phyloP scores from a whole-genome alignment of 2,797 vertebrate genomes.

The Spatula versicolor region DNA sequence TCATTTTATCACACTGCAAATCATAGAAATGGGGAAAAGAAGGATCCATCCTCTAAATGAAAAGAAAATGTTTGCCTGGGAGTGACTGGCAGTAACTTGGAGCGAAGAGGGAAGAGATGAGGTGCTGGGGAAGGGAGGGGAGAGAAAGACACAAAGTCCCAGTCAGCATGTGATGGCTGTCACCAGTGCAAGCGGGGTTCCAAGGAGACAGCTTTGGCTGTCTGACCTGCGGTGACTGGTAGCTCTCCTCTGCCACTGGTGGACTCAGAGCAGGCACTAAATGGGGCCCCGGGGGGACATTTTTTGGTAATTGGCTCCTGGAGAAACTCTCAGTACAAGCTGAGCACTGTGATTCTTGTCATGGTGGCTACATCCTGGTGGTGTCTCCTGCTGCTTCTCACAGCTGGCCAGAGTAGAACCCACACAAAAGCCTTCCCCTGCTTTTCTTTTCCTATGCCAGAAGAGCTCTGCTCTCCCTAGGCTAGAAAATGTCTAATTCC shows the following conservation, averaged over 20 bases:
- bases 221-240: neutral
- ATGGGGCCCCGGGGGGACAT: neutral
- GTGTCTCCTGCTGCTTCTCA: neutral
- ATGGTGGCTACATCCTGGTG: neutral
- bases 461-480: neutral
- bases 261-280: neutral
- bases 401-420: rapidly evolving
- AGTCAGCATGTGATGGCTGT: neutral
- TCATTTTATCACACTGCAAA: conserved; percentile 13
- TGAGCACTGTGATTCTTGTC: neutral
- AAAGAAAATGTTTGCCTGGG: neutral
- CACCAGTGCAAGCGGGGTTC: neutral
- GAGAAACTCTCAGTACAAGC: neutral
- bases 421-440: neutral
- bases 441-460: neutral
- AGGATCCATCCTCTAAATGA: neutral
- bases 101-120: neutral
- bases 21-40: neutral
- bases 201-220: rapidly evolving
- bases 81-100: neutral
- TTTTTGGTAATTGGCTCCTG: neutral
- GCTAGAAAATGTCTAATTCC: neutral
- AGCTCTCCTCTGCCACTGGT: rapidly evolving
- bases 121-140: rapidly evolving
- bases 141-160: neutral